Percentiles rank a stretch among this genome's conserved stretches.
Evolutionary conservation across 1,140 invertebrate species (phyloP).

Genomic region (Calliopsis andreniformis): DNA sequence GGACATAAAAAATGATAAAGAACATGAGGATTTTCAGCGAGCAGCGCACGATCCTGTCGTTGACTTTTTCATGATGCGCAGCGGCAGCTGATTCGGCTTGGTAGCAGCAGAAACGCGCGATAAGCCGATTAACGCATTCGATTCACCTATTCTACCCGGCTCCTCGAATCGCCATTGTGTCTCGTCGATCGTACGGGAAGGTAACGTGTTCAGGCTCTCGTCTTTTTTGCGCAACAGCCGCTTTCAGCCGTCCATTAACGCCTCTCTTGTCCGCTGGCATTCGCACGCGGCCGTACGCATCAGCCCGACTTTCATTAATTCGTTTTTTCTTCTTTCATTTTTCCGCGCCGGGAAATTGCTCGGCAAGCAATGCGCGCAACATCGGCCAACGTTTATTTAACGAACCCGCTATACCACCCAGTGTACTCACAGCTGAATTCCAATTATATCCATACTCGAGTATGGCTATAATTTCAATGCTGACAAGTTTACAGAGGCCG

Average conservation of each 20-base stretch:
- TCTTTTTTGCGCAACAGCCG: slow-evolving; percentile 51
- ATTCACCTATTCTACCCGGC: slow-evolving; percentile 58
- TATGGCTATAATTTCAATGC: slow-evolving; percentile 14
- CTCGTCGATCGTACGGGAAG: slow-evolving; percentile 46
- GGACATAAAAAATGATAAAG: not conserved
- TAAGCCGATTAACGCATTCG: slow-evolving; percentile 66
- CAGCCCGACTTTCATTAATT: slow-evolving; percentile 59
- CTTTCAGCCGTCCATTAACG: slow-evolving; percentile 64
- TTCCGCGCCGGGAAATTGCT: slow-evolving; percentile 13
- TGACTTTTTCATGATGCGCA: slow-evolving; percentile 4
- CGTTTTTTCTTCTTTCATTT: slow-evolving; percentile 11
- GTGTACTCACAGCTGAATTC: slow-evolving; percentile 9
- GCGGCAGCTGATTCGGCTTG: slow-evolving; percentile 51
- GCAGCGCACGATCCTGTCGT: slow-evolving; percentile 15
- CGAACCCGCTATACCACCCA: not conserved
- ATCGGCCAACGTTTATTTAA: slow-evolving; percentile 1
- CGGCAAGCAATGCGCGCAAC: not conserved
- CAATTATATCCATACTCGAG: slow-evolving; percentile 35
- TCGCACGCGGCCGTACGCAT: slow-evolving; percentile 32
- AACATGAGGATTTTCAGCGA: slow-evolving; percentile 1
- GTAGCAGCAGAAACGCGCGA: slow-evolving; percentile 43
- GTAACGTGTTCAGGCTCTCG: slow-evolving; percentile 31
- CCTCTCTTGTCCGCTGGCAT: slow-evolving; percentile 50
- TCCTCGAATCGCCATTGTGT: slow-evolving; percentile 55
- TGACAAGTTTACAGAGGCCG: slow-evolving; percentile 29